Percentiles rank a stretch among this genome's conserved stretches.
Evolutionary conservation across 2,888 invertebrate species (phyloP).

Genomic region (Sphaeridia pumilis): DNA sequence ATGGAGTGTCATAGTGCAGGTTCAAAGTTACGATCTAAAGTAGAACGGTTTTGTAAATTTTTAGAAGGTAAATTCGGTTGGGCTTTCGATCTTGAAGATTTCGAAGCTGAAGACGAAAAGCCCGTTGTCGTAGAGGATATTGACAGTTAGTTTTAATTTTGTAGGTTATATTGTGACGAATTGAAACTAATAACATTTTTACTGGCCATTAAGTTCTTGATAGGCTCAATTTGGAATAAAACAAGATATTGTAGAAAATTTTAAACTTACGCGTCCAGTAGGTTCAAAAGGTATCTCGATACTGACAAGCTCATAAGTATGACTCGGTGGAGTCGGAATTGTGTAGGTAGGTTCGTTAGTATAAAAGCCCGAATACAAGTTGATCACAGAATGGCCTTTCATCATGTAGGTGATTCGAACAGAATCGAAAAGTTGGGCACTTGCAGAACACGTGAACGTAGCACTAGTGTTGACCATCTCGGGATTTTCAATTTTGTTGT

Average conservation of each 20-base stretch:
- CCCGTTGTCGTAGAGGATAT: slow-evolving; percentile 65
- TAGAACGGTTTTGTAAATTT: slow-evolving; percentile 56
- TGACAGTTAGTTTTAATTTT: too few relatives aligned
- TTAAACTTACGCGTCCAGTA: too few relatives aligned
- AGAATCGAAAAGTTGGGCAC: slow-evolving; percentile 1
- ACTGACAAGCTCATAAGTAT: not conserved
- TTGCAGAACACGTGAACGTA: not conserved
- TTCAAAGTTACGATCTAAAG: slow-evolving; percentile 54
- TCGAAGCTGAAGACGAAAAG: slow-evolving; percentile 72
- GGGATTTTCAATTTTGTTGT: not conserved
- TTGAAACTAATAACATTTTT: too few relatives aligned
- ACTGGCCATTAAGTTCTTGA: too few relatives aligned
- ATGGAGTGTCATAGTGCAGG: slow-evolving; percentile 49
- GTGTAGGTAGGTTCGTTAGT: not conserved
- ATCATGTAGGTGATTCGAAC: slow-evolving; percentile 1
- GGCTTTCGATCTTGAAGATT: slow-evolving; percentile 76
- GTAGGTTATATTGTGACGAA: too few relatives aligned
- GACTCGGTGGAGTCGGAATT: not conserved
- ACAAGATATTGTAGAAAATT: too few relatives aligned
- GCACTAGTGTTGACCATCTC: not conserved
- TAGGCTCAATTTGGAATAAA: too few relatives aligned
- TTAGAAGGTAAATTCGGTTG: slow-evolving; percentile 64
- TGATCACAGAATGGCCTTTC: not conserved
- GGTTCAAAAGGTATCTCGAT: too few relatives aligned
- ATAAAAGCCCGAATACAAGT: not conserved